Percentiles rank a stretch among this genome's conserved stretches.
Evolutionary conservation across 64 coral and sea anemone species (phyloP).

Genomic region (Catalaphyllia jardinei): DNA sequence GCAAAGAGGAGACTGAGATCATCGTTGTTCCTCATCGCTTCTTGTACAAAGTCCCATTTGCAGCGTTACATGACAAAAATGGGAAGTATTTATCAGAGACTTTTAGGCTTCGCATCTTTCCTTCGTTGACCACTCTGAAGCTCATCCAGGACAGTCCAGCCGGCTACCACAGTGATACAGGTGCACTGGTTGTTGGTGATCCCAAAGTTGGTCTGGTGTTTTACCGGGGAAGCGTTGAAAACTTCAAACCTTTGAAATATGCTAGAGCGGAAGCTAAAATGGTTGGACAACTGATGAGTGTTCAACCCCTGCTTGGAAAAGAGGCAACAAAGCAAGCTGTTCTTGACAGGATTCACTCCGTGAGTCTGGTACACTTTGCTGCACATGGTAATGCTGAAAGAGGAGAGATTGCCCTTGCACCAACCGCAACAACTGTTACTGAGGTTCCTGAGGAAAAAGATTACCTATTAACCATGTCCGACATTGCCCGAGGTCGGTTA

Average conservation of each 20-base stretch:
- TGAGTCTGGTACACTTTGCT: background rate
- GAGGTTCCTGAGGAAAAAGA: background rate
- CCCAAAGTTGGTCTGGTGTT: background rate
- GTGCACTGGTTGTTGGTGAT: background rate
- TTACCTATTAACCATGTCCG: background rate
- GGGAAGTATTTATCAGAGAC: background rate
- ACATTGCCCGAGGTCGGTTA: background rate
- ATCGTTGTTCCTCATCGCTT: background rate
- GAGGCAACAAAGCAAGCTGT: background rate
- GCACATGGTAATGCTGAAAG: background rate
- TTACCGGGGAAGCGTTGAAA: background rate
- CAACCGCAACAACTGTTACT: background rate
- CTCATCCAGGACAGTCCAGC: conserved; percentile 1
- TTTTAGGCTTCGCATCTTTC: background rate
- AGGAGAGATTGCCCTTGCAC: background rate
- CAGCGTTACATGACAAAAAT: background rate
- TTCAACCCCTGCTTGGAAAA: background rate
- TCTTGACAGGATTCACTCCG: background rate
- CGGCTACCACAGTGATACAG: background rate
- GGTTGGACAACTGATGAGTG: background rate
- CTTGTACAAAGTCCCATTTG: background rate
- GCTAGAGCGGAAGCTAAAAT: background rate
- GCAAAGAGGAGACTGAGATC: background rate
- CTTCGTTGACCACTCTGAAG: background rate
- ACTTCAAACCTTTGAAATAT: background rate